Base-by-base conservation (phyloP, 2,888 invertebrate species). In the Argynnis bischoffii region DNA sequence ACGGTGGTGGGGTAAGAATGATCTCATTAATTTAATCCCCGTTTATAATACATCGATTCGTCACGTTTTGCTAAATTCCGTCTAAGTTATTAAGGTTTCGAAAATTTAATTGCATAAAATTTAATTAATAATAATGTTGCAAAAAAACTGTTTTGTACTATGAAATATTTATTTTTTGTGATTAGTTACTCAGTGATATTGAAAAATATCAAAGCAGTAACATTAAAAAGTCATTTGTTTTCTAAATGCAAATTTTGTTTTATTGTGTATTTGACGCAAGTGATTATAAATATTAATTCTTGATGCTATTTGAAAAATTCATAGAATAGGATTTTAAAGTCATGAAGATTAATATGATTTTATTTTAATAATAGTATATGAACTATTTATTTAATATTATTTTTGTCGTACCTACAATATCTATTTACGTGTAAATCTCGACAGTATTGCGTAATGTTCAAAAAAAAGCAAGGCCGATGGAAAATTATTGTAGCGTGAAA, bases 21-120 rank as follows among this genome's bases (percentile, higher is more conserved):
- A 88, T 87, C 87, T 89, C 84, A 82, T 90, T 88, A 89, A 84
- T 85, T 81, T 86, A 86, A 90, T 87, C 89, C 84, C 85, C 85
- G 79, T 83, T 81, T 79, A 86, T 86, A 89, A 89, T 88, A 85
- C 83, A 74, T 75, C 75, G 79, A 89, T 89, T 89, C 81, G 89
- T 86, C 82, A 86, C 82, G 85, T 81, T 76, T 78, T 70, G 69
- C 78, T 87, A 87, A 77, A 83, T 78, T 82, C 79, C 81, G 51
- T 82, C 79, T 82, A 11, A 15, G 61, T 18, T 61, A 50, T 59
- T 41, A 41, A 51, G 84, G 83, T 75, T 78, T 81, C 18, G 21
- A 54, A 59, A 66, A 21, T 26, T 51, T 51, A 18, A 51, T 51
- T 53, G 54, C 48, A 50, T 54, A 35, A 63, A 54, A 63, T 46